A percentile compares a stretch with the other conserved stretches of the same genome.
Evolutionary conservation across 2,113 vertebrate species (phyloP).

Genomic region (Eulemur macaco): DNA sequence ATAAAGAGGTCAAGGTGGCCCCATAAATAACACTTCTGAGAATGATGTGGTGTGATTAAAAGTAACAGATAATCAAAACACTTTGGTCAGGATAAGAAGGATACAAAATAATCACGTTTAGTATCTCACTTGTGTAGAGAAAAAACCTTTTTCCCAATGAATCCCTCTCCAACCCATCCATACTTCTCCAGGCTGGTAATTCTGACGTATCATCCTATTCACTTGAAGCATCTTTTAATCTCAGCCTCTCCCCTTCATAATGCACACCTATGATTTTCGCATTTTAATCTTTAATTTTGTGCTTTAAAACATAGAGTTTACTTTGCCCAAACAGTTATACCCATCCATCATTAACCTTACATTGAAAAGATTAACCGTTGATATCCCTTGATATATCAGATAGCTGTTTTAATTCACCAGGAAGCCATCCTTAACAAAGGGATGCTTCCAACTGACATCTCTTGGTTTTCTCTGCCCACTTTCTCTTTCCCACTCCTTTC

Average conservation of each 20-base stretch:
- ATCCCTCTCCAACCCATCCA: background rate
- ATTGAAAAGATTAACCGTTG: background rate
- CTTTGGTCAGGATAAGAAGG: background rate
- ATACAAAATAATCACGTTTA: background rate
- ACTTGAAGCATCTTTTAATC: background rate
- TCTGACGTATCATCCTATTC: background rate
- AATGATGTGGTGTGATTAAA: background rate
- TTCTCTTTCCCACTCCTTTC: background rate
- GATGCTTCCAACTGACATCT: background rate
- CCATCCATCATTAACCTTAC: background rate
- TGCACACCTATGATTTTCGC: background rate
- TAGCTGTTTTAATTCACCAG: background rate
- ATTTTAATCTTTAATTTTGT: background rate
- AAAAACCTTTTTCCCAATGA: background rate
- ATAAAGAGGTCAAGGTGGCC: accelerated
- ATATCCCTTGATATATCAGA: background rate
- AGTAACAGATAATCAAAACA: background rate
- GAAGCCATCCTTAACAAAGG: background rate
- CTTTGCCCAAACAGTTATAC: background rate
- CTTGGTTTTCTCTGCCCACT: no score
- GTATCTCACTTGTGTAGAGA: background rate
- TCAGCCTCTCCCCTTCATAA: background rate
- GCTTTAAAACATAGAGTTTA: background rate
- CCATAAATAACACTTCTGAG: background rate
- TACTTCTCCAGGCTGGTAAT: background rate